Conservation (phyloP, 2,888 invertebrate species). For the Dasypogon diadema region DNA sequence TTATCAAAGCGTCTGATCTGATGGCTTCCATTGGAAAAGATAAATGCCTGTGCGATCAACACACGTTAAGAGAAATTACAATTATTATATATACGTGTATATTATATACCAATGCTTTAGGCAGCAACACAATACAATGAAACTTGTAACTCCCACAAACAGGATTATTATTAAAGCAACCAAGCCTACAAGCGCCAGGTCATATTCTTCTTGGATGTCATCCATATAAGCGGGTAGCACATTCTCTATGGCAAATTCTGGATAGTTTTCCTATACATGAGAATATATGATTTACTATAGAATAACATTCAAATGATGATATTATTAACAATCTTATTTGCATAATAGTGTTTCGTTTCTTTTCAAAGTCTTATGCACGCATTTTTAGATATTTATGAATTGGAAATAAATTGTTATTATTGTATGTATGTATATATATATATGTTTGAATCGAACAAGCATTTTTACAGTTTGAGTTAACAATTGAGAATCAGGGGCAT, state of each 20-base stretch:
- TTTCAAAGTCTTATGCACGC: too few species aligned
- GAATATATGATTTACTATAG: too few species aligned
- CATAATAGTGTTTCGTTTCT: too few species aligned
- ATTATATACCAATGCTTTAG: slow-evolving; percentile 81
- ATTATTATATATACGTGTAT: neutral
- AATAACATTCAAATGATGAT: neutral
- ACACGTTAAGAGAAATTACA: neutral
- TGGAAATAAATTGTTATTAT: too few species aligned
- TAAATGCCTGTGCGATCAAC: slow-evolving; percentile 73
- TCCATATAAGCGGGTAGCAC: slow-evolving; percentile 78
- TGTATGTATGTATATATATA: too few species aligned
- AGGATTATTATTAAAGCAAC: slow-evolving; percentile 87
- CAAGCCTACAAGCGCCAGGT: slow-evolving; percentile 86
- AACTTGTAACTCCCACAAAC: slow-evolving; percentile 87
- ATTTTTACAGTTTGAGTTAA: too few species aligned
- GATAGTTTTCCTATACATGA: slow-evolving; percentile 71
- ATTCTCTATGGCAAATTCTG: slow-evolving; percentile 80
- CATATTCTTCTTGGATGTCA: slow-evolving; percentile 81
- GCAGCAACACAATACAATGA: slow-evolving; percentile 89
- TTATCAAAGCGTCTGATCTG: slow-evolving; percentile 85
- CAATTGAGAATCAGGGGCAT: too few species aligned
- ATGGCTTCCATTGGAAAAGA: slow-evolving; percentile 85
- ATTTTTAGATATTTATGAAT: too few species aligned
- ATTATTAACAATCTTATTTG: too few species aligned
- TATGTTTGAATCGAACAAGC: too few species aligned